These are phyloP conservation scores for Madoqua kirkii DNA, from an alignment of 2,113 vertebrate species.

Conservation along the genomic window DNA sequence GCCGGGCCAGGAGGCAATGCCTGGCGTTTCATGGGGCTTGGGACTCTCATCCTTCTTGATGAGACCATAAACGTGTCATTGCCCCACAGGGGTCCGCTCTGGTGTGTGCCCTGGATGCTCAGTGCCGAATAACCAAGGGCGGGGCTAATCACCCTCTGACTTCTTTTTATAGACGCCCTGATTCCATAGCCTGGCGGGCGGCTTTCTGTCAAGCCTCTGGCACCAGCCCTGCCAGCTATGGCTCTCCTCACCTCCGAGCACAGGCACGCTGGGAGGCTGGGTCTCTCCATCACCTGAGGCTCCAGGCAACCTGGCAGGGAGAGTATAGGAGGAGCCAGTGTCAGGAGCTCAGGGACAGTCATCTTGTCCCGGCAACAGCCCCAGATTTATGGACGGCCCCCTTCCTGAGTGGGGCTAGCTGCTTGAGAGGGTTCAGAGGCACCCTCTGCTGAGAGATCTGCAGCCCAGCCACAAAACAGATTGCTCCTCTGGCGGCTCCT, in stretches of 20 bases:
- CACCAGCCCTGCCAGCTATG: background rate
- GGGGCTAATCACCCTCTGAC: background rate
- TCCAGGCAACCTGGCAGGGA: background rate
- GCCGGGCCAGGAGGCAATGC: accelerated
- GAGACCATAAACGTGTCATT: constrained; percentile 65
- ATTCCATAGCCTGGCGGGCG: background rate
- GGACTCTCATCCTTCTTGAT: background rate
- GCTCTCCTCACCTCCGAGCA: background rate
- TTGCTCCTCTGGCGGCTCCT: background rate
- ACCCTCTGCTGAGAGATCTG: background rate
- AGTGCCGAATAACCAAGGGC: background rate
- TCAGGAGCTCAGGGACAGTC: background rate
- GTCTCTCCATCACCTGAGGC: background rate
- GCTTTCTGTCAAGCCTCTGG: background rate
- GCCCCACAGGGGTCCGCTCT: background rate
- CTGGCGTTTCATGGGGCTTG: background rate
- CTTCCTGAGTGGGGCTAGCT: background rate
- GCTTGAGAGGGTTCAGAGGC: background rate
- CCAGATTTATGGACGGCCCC: background rate
- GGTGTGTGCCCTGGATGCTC: background rate
- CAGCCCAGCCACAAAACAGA: background rate
- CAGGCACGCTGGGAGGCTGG: background rate
- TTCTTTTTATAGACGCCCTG: constrained; percentile 25
- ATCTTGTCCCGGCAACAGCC: background rate
- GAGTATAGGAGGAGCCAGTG: background rate